Evolutionary conservation across 23 tunicate genomes (phyloP).

Genomic region (Clavelina lepadiformis): DNA sequence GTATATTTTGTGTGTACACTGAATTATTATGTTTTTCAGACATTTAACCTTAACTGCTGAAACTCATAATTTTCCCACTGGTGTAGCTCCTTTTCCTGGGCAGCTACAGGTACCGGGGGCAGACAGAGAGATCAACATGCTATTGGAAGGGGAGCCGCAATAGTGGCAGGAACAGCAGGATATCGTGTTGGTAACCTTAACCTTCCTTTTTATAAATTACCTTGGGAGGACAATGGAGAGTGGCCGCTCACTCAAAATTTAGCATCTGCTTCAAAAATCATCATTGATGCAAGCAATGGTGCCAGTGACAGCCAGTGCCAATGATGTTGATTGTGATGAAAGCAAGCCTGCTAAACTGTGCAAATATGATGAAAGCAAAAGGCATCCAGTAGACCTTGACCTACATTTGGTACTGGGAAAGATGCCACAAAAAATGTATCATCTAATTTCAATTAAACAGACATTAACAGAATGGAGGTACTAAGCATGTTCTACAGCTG

Average conservation of each 20-base stretch:
- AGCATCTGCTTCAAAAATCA: slow-evolving; percentile 37
- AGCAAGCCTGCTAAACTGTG: too few species aligned
- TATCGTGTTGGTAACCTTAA: slow-evolving; percentile 81
- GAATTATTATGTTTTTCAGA: slow-evolving; percentile 13
- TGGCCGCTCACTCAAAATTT: slow-evolving; percentile 32
- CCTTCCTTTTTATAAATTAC: slow-evolving; percentile 11
- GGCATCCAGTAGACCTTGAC: too few species aligned
- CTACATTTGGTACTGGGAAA: too few species aligned
- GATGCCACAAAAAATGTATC: too few species aligned
- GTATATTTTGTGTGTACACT: too few species aligned
- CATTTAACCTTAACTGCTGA: slow-evolving; percentile 87
- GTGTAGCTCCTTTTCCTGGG: slow-evolving; percentile 96
- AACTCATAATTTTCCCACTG: slow-evolving; percentile 94
- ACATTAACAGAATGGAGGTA: too few species aligned
- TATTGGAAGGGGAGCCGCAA: slow-evolving; percentile 63
- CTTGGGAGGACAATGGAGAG: slow-evolving; percentile 56
- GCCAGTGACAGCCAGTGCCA: too few species aligned
- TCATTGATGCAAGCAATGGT: slow-evolving; percentile 81
- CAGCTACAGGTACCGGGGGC: slow-evolving; percentile 94
- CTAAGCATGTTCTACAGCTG: too few species aligned
- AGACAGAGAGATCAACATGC: slow-evolving; percentile 94
- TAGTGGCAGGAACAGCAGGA: slow-evolving; percentile 77
- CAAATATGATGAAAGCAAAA: too few species aligned
- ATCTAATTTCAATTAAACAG: too few species aligned
- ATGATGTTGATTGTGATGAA: too few species aligned